These are phyloP conservation scores for Poecilobothrus nobilitatus DNA, from an alignment of 2,888 invertebrate genomes.

Conservation along the genomic window DNA sequence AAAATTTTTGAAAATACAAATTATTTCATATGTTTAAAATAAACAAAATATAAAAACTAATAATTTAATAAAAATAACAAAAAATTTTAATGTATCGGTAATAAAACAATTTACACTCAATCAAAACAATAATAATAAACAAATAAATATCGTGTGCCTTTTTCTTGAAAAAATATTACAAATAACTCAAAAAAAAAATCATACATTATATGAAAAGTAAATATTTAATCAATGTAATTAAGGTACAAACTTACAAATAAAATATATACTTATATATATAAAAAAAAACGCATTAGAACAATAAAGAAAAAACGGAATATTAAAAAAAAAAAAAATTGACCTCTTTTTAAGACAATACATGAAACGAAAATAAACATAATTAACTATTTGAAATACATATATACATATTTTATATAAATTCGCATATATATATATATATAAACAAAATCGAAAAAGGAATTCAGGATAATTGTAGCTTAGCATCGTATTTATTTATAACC, in stretches of 20 bases:
- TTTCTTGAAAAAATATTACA: not conserved
- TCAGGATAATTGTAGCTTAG: not conserved
- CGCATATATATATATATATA: not conserved
- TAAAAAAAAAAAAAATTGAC: not conserved
- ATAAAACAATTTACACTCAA: too few relatives aligned
- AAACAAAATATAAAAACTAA: too few relatives aligned
- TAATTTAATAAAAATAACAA: too few relatives aligned
- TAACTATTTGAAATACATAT: not conserved
- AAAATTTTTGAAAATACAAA: too few relatives aligned
- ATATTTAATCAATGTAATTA: conserved; percentile 1
- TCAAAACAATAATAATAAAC: not conserved
- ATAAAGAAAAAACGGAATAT: too few relatives aligned
- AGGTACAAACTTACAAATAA: not conserved
- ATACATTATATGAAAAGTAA: not conserved
- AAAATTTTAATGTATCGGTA: too few relatives aligned
- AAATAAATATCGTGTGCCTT: conserved; percentile 1
- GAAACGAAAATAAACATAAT: not conserved
- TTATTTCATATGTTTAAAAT: too few relatives aligned
- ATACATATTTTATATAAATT: too few relatives aligned
- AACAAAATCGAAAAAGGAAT: not conserved
- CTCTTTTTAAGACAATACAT: not conserved
- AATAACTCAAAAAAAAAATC: too few relatives aligned
- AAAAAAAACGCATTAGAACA: too few relatives aligned
- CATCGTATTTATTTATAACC: too few relatives aligned
- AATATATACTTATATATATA: not conserved